Evolutionary conservation across 2,113 vertebrate genomes (phyloP).

Genomic region (Menura novaehollandiae): DNA sequence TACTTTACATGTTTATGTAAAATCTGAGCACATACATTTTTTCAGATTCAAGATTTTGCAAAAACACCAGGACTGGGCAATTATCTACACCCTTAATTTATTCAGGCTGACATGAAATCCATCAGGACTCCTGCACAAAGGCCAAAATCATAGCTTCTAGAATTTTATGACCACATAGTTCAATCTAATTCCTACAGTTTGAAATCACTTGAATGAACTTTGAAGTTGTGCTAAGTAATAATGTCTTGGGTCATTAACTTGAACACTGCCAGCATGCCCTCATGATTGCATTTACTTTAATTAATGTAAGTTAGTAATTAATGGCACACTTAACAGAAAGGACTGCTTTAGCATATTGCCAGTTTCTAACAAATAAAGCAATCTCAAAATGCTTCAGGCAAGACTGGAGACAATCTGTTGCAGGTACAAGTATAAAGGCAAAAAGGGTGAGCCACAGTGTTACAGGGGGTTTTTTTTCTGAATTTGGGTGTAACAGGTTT

Average conservation of each 20-base stretch:
- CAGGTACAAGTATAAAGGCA: neutral
- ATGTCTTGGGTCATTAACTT: neutral
- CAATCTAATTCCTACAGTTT: neutral
- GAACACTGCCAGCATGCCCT: neutral
- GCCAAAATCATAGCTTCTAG: neutral
- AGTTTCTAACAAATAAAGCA: neutral
- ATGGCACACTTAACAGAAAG: neutral
- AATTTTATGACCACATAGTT: neutral
- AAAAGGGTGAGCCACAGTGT: neutral
- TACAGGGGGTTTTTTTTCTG: neutral
- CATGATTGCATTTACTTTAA: slow-evolving; percentile 12
- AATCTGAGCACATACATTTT: neutral
- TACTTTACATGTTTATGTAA: neutral
- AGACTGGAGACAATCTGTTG: neutral
- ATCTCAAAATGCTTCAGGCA: neutral
- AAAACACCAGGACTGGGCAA: neutral
- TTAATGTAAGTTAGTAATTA: slow-evolving; percentile 19
- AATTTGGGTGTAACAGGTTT: neutral
- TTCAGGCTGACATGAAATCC: neutral
- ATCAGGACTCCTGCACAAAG: neutral
- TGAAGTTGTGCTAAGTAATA: neutral
- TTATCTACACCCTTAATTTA: neutral
- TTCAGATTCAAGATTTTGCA: neutral
- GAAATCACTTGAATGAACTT: neutral
- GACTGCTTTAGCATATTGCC: neutral